phyloP scores from a whole-genome alignment of 2,888 invertebrate genomes.

The Dyspetes luteomarginatus region DNA sequence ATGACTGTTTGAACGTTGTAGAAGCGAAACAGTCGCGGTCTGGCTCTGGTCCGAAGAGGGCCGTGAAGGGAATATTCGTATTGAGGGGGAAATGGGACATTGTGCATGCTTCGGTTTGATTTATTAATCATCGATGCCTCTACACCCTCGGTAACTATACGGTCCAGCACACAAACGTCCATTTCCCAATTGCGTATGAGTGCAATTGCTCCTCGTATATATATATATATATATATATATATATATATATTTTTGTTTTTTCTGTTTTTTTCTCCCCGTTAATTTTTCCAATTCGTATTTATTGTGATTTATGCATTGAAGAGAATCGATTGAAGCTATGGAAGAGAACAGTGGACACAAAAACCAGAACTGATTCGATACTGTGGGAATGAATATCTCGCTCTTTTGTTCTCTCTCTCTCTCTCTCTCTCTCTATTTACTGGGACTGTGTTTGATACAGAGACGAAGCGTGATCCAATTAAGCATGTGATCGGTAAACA shows the following conservation, averaged over 20 bases:
- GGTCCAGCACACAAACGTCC: conserved; percentile 35
- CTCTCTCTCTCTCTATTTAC: conserved; percentile 18
- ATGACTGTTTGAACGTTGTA: conserved; percentile 57
- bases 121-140: conserved; percentile 66
- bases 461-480: conserved; percentile 34
- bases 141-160: conserved; percentile 17
- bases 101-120: conserved; percentile 62
- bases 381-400: not conserved
- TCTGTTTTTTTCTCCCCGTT: conserved; percentile 36
- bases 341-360: not conserved
- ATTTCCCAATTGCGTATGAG: conserved; percentile 28
- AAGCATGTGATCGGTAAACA: conserved; percentile 49
- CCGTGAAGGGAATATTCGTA: conserved; percentile 46
- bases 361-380: conserved; percentile 40
- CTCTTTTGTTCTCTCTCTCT: not conserved
- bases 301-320: conserved; percentile 58
- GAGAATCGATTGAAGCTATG: conserved; percentile 9
- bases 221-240: not conserved
- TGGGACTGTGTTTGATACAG: conserved; percentile 40
- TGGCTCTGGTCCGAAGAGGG: conserved; percentile 28
- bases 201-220: conserved; percentile 12
- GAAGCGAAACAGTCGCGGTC: conserved; percentile 22
- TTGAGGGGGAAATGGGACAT: not conserved
- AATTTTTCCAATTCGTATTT: conserved; percentile 59
- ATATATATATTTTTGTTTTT: not conserved